Evolutionary conservation across 2,113 vertebrate species (phyloP), one percentile per base, ranked within the genome.

Genomic region (Crotalus horridus): DNA sequence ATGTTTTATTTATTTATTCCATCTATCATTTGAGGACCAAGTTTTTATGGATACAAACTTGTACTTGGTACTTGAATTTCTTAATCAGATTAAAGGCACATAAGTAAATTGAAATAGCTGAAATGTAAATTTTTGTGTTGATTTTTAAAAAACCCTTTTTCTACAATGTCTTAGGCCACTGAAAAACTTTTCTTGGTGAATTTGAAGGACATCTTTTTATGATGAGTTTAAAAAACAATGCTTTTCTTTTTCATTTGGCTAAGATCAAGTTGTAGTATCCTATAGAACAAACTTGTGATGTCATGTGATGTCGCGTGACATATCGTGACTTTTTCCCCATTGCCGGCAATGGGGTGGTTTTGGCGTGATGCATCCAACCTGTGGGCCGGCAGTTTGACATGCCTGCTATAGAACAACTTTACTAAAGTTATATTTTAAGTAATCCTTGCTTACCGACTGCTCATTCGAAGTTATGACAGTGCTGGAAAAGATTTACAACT

Each of bases 121-220:
- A 87, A 87, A 87, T 26, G 3, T n/a, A 90, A 51, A n/a, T 81
- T 39, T 81, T 20, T 39, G 69, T 39, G 33, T 81, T 81, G 2
- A 74, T 39, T 2, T 39, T 2, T 7, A 6, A 1, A 2, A 51
- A 13, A 2, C 0, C n/a, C 13, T 1, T 5, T 12, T 2, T 5
- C n/a, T 5, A 33, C 3, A 20, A 81, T 8, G n/a, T 39, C 13
- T 6, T 39, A 81, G n/a, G 33, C 69, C 15, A 39, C n/a, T 33
- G 20, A 17, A 39, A 20, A 39, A 39, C 69, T 81, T 81, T 8
- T 81, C n/a, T 81, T 7, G 15, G 13, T 33, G n/a, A 74, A 33
- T 33, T 74, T 33, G 69, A 74, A n/a, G 29, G 15, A 15, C 69
- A 74, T 74, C n/a, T 81, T 15, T 39, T 81, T 39, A 20, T 81